Percentiles rank a stretch among this genome's conserved stretches.
phyloP scores from a whole-genome alignment of 2,797 vertebrate genomes.

The Gambusia yucatana region DNA sequence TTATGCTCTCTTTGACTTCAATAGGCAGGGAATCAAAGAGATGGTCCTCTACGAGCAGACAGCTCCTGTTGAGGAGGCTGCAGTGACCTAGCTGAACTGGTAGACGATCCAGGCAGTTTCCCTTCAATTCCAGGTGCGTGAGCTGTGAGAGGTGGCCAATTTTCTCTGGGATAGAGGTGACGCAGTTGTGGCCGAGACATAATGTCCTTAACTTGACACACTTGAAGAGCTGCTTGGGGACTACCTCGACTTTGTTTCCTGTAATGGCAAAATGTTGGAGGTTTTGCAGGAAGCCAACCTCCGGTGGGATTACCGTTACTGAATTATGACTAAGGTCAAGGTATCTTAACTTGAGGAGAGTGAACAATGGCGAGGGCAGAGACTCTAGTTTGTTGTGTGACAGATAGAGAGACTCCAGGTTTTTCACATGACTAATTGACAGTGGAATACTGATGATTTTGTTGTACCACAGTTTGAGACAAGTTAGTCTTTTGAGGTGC shows the following conservation, averaged over 20 bases:
- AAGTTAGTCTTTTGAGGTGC: slow-evolving; percentile 95
- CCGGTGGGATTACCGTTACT: slow-evolving; percentile 87
- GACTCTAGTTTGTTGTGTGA: slow-evolving; percentile 98
- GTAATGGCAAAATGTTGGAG: slow-evolving; percentile 94
- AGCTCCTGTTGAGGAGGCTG: slow-evolving; percentile 89
- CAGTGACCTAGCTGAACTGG: slow-evolving; percentile 91
- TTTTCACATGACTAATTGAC: slow-evolving; percentile 95
- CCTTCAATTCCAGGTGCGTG: slow-evolving; percentile 94
- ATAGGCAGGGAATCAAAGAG: slow-evolving; percentile 94
- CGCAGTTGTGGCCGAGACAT: slow-evolving; percentile 92
- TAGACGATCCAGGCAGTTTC: slow-evolving; percentile 95
- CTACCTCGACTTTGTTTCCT: slow-evolving; percentile 91
- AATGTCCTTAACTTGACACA: slow-evolving; percentile 94
- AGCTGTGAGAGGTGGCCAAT: slow-evolving; percentile 90
- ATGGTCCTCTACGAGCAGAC: slow-evolving; percentile 94
- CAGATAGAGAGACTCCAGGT: slow-evolving; percentile 94
- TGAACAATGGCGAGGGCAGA: slow-evolving; percentile 90
- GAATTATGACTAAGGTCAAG: slow-evolving; percentile 95
- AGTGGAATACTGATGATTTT: slow-evolving; percentile 95
- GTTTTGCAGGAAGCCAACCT: slow-evolving; percentile 93
- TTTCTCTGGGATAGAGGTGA: slow-evolving; percentile 91
- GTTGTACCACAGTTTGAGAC: slow-evolving; percentile 98
- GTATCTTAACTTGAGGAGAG: slow-evolving; percentile 93
- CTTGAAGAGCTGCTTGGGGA: slow-evolving; percentile 97
- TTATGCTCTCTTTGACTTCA: slow-evolving; percentile 94